Conservation (phyloP, 1,140 invertebrate species). For the Drosophila navojoa region DNA sequence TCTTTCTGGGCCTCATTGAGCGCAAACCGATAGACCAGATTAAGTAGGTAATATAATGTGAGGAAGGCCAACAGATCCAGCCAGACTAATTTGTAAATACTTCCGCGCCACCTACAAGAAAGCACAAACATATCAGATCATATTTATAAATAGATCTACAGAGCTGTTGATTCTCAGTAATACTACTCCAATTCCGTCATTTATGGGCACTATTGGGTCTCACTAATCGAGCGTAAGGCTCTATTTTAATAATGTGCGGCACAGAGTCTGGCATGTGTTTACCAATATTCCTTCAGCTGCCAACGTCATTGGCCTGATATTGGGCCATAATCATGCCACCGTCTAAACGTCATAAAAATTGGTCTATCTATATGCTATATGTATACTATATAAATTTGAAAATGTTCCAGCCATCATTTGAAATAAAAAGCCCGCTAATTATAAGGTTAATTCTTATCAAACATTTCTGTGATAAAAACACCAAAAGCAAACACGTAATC, state of each 20-base stretch:
- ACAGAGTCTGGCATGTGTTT: constrained; percentile 40
- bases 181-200: constrained; percentile 25
- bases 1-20: constrained; percentile 91
- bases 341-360: constrained; percentile 61
- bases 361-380: background rate
- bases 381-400: background rate
- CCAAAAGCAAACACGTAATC: constrained; percentile 24
- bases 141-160: constrained; percentile 53
- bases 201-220: constrained; percentile 18
- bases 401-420: constrained; percentile 7
- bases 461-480: constrained; percentile 45
- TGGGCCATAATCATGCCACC: constrained; percentile 30
- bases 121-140: constrained; percentile 28
- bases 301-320: constrained; percentile 54
- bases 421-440: background rate
- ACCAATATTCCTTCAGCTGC: constrained; percentile 14
- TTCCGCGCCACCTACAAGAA: constrained; percentile 96
- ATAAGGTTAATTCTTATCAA: constrained; percentile 56
- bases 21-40: constrained; percentile 93
- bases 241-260: constrained; percentile 24
- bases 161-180: background rate
- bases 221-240: background rate
- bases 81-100: constrained; percentile 98
- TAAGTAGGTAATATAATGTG: constrained; percentile 92
- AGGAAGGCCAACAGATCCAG: constrained; percentile 95